Evolutionary conservation across 2,888 invertebrate genomes (phyloP), one percentile per base, ranked within the genome.

Genomic region (Myopa testacea): DNA sequence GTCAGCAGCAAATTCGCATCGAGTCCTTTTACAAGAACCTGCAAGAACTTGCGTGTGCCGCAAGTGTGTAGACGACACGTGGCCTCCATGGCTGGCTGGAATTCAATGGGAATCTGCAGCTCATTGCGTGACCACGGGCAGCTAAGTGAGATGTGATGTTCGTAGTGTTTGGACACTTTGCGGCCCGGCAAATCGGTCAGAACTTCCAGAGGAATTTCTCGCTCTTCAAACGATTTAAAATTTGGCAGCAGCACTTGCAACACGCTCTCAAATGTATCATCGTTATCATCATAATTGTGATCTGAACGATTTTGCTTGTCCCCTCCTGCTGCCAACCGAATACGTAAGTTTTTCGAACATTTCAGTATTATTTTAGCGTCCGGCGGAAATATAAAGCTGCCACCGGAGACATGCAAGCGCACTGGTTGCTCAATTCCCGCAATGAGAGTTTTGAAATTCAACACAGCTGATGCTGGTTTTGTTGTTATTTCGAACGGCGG

Each of bases 1-100:
- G 88, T 89, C 76, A 93, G 84, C 55, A 86, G 83, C 80, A 93
- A 89, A 81, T 90, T 89, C n/a, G 91, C 87, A 79, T 91, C 87
- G 3, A 91, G 88, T 38, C 95, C 94, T 6, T 92, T 92, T 4
- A 94, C 91, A 58, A 93, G 91, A 40, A 97, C 93, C 88, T 97
- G 95, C 26, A 97, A 88, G 85, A 95, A 97, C 90, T 98, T 98
- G 82, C 95, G 91, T n/a, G 93, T 92, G 83, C 94, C 93, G 1
- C 95, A 94, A 0, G 98, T 97, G 79, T 96, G 94, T 16, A 98
- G 91, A 75, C 95, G 93, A 91, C 96, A 95, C 1, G 93, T 92
- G 0, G 95, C 93, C 82, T 93, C 92, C 87, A 98, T 92, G 0
- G 98, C 97, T 0, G 96, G 94, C 10, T 94, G 92, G 90, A 98